Evolutionary conservation across 2,113 vertebrate genomes (phyloP), one percentile per base, ranked within the genome.

Genomic region (Heterocephalus glaber): DNA sequence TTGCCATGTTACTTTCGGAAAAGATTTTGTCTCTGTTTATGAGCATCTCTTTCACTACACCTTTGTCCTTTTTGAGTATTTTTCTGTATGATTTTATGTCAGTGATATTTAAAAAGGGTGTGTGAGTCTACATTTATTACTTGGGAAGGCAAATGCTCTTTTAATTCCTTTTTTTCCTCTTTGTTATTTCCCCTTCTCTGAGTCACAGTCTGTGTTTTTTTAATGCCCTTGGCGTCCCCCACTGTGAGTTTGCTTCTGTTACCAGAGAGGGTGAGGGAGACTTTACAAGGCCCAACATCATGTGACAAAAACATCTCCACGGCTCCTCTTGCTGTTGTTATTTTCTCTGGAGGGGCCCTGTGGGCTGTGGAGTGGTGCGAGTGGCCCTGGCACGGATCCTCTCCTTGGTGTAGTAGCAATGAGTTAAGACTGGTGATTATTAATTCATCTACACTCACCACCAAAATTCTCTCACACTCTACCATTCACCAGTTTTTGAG

Each of bases 371-470:
- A 94, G 88, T 30, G 47, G 84, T 70, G 66, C 14, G 54, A 87
- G 35, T 49, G 83, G 94, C 47, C 66, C 80, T 83, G 44, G 89
- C 89, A 63, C 4, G 49, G 89, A 28, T 95, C 96, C 68, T 81
- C 95, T 86, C 84, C 74, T 85, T 92, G 96, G 94, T 63, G 2
- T 1, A 92, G 93, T 92, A 95, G 81, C 95, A 81, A 61, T 7
- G 5, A 79, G 96, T 96, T 98, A 97, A 96, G 80, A 82, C 90
- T 93, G 95, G 97, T 88, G 95, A 90, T 96, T 97, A 95, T 96
- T 97, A 97, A 98, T 98, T 96, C 92, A 93, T 80, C 96, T 87
- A 80, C 85, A 96, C 86, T 96, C 95, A 47, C 49, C 68, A 4
- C 41, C 8, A 65, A 96, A 94, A 85, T 96, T 95, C 93, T 97